Evolutionary conservation across 2,888 invertebrate species (phyloP).

Genomic region (Caenorhabditis zanzibari): DNA sequence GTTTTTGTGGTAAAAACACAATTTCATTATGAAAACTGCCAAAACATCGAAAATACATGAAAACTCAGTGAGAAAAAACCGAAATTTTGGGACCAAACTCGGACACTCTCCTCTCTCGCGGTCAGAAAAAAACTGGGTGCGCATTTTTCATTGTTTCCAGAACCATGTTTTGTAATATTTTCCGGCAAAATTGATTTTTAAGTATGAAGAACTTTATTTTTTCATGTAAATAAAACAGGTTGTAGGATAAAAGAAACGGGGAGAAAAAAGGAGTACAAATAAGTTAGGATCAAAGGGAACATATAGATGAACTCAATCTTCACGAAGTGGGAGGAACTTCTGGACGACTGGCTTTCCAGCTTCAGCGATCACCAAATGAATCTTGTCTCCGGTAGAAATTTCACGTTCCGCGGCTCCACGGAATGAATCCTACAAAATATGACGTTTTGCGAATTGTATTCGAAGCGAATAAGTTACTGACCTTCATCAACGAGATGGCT

Average conservation of each 20-base stretch:
- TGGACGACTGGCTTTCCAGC: constrained; percentile 78
- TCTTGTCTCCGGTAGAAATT: constrained; percentile 90
- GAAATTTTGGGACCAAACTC: too few relatives aligned
- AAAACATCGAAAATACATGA: too few relatives aligned
- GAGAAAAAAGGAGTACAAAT: constrained; percentile 15
- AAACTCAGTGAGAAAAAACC: too few relatives aligned
- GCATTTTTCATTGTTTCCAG: too few relatives aligned
- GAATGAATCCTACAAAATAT: constrained; percentile 89
- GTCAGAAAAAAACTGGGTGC: too few relatives aligned
- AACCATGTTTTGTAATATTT: too few relatives aligned
- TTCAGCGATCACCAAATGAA: constrained; percentile 79
- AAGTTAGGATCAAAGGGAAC: constrained; percentile 33
- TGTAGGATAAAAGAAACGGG: neutral
- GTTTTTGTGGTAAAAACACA: too few relatives aligned
- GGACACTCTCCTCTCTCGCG: too few relatives aligned
- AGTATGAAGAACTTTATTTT: too few relatives aligned
- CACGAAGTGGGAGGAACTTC: constrained; percentile 77
- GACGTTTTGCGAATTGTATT: neutral
- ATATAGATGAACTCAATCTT: constrained; percentile 72
- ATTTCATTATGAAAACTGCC: too few relatives aligned
- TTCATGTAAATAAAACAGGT: too few relatives aligned
- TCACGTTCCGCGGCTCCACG: constrained; percentile 98
- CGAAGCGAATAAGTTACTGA: neutral
- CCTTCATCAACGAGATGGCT: constrained; percentile 90
- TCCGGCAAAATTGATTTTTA: too few relatives aligned